These are phyloP conservation scores for Casuarius casuarius DNA, from an alignment of 2,113 vertebrate species.

Conservation along the genomic window DNA sequence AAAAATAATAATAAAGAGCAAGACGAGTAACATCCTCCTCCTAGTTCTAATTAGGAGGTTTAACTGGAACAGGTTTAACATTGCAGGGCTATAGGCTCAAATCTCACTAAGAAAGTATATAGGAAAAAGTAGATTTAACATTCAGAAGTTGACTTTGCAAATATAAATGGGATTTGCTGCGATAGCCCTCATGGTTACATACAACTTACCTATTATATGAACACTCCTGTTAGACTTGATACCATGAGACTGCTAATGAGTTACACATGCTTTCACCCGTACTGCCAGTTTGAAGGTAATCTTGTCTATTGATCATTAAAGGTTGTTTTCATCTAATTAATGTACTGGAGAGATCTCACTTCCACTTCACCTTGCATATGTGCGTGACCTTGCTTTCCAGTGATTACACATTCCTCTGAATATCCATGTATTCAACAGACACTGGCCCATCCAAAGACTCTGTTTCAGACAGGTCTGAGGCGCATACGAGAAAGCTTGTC, in stretches of 20 bases:
- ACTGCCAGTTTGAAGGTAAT: background rate
- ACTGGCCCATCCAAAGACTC: background rate
- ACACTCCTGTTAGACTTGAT: background rate
- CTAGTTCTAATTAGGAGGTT: background rate
- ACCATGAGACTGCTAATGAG: background rate
- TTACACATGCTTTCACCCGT: background rate
- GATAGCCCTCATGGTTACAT: background rate
- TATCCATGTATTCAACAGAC: background rate
- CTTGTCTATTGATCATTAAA: background rate
- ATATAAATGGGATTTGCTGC: background rate
- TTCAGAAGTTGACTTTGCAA: background rate
- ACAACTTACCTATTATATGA: background rate
- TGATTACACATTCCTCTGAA: background rate
- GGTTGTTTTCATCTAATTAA: background rate
- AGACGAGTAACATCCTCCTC: background rate
- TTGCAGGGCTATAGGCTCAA: background rate
- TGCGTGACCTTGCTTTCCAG: background rate
- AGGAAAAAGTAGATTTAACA: background rate
- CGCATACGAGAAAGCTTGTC: background rate
- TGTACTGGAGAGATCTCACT: background rate
- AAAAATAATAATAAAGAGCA: background rate
- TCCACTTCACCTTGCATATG: background rate
- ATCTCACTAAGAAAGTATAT: background rate
- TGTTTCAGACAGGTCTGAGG: background rate
- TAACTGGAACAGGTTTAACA: background rate